Evolutionary conservation across 1,140 invertebrate genomes (phyloP), one percentile per base, ranked within the genome.

Genomic region (Halictus rubicundus): DNA sequence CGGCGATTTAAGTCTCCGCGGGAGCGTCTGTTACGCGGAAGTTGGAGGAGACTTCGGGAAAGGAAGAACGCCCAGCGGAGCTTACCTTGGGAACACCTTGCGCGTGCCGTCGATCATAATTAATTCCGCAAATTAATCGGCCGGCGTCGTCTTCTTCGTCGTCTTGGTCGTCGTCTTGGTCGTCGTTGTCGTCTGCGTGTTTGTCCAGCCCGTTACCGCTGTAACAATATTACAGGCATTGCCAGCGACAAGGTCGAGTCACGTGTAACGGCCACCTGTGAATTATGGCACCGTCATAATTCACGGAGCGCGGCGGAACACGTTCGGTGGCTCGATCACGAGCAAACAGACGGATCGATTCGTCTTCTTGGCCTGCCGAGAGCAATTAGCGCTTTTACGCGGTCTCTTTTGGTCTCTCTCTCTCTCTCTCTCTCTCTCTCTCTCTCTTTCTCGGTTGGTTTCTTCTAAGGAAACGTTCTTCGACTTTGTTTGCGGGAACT

Each of bases 121-220:
- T 78, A 54, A 64, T 72, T 72, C 46, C 2, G 68, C 21, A 72
- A 78, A 78, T 64, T 23, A 69, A 63, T 42, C 68, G 8, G 42
- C 46, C 42, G 27, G 21, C 39, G 54, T 32, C 39, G 25, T 27
- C 9, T 4, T 0, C 39, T 6, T 0, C 7, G 39, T 42, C 39
- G 39, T 42, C 39, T 6, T 42, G 7, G 39, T 42, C 39, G 39
- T 42, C 39, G 3, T 39, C 37, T 2, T 39, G 37, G 8, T 42
- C 39, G 39, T 42, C 39, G 39, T 12, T 21, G 54, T 19, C 64
- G 52, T 14, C 10, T 19, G 21, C n/a, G 9, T 78, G 60, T 64
- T 78, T 64, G 46, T 12, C 39, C 42, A 63, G 6, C 75, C 57
- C 27, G 60, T 78, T 16, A 32, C 59, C 32, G 46, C 46, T 57